Evolutionary conservation across 2,113 vertebrate genomes (phyloP), one percentile per base, ranked within the genome.

Genomic region (Rhabdomys dilectus): DNA sequence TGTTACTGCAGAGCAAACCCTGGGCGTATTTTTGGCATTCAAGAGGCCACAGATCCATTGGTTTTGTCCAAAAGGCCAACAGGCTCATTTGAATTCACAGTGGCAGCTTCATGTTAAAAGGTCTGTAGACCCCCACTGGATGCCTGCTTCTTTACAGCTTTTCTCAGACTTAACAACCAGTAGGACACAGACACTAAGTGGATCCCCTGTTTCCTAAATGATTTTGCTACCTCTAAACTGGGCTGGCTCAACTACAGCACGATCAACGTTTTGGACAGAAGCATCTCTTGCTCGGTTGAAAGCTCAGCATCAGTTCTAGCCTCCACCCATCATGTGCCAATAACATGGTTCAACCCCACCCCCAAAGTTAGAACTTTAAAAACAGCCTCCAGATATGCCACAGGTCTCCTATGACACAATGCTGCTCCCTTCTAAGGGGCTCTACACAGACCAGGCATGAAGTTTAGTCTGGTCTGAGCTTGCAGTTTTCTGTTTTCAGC

Each of bases 1-100:
- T 11, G 95, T 91, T 45, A 93, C 95, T 4, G 39, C 96, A 80
- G n/a, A 96, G 94, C 95, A 85, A 96, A 64, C 91, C 81, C 89
- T 84, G 95, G 89, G 77, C 53, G 19, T 13, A 91, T 56, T 92
- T 80, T 85, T 98, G 95, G 96, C 96, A 91, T 39, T 53, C 58
- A n/a, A 11, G 72, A 88, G 58, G n/a, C 58, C n/a, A 81, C 94
- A 86, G 93, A 80, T 89, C 64, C 89, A 88, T 72, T 94, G 91
- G 36, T 91, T 94, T 66, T 94, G 39, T 91, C 90, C 87, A 68
- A 82, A 91, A 96, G 78, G 92, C 91, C 96, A 94, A 85, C 75
- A 75, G 22, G 16, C 39, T 39, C 80, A 82, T 92, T 91, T 73
- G 94, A 89, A 84, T 77, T 95, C 88, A 87, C 70, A 89, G 81